Evolutionary conservation across 2,888 invertebrate species (phyloP), one percentile per base, ranked within the genome.

Genomic region (Spodoptera exigua): DNA sequence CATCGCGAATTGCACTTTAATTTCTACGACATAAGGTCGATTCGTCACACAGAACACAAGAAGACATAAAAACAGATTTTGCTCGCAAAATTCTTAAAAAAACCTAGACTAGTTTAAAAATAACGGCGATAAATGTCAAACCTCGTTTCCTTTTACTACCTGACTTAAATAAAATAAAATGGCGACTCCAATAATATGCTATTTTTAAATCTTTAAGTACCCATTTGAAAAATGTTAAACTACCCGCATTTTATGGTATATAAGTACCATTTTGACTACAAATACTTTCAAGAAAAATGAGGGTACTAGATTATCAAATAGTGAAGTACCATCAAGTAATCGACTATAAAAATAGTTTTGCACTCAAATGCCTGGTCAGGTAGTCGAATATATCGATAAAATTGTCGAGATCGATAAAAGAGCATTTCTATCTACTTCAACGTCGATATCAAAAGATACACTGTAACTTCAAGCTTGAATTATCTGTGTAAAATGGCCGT

Each of bases 141-240:
- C 36, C 36, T 43, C 40, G 36, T 36, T 67, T 72, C 55, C 47
- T 49, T 47, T 59, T 60, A n/a, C 68, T 52, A 69, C 16, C 68
- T 32, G 54, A 58, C 72, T 53, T 39, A 1, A 43, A 71, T 58
- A 70, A 27, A 55, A 63, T 40, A 54, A 62, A n/a, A 34, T 48
- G 70, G 66, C 12, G 12, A 70, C 66, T 63, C 64, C 71, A 49
- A 63, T n/a, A 70, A 70, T 55, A 64, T 41, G 54, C 71, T 63
- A 66, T 63, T 66, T 62, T 37, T 62, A 10, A n/a, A 27, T 12
- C 2, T 47, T 63, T 55, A 40, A 64, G 41, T 43, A 41, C 35
- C 64, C 48, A 64, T 54, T 27, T 11, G 34, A 10, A 46, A 46
- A 61, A 46, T 4, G 16, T 9, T 14, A 62, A 46, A 18, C 27